phyloP scores from a whole-genome alignment of 2,113 vertebrate species.

The Lepisosteus oculatus region DNA sequence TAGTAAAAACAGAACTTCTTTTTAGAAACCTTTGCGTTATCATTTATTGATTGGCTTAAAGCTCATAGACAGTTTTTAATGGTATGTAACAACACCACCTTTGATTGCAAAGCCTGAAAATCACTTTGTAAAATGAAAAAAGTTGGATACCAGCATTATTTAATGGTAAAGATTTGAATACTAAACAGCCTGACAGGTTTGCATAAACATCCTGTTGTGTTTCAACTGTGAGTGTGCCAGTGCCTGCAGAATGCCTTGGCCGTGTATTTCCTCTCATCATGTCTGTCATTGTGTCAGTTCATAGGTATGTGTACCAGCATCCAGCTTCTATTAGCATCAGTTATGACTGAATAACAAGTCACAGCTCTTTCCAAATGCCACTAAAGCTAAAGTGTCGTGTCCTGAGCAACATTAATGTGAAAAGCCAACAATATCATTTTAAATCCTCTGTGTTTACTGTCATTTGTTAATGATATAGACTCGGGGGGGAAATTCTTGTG shows the following conservation, averaged over 20 bases:
- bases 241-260: background rate
- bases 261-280: background rate
- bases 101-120: no score
- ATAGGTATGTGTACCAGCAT: background rate
- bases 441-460: no score
- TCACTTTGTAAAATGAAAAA: no score
- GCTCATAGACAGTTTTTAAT: no score
- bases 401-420: no score
- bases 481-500: slow-evolving; percentile 6
- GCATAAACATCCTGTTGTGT: background rate
- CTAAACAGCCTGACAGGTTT: background rate
- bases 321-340: background rate
- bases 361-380: background rate
- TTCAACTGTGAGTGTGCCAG: background rate
- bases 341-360: background rate
- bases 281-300: background rate
- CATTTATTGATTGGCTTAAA: no score
- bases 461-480: no score
- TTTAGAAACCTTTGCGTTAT: no score
- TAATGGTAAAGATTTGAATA: background rate
- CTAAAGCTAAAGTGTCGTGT: background rate
- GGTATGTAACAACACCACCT: no score
- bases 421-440: no score
- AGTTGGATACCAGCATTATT: no score
- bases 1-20: no score